Conservation (phyloP, 2,888 invertebrate genomes). For the Galerucella nymphaeae region DNA sequence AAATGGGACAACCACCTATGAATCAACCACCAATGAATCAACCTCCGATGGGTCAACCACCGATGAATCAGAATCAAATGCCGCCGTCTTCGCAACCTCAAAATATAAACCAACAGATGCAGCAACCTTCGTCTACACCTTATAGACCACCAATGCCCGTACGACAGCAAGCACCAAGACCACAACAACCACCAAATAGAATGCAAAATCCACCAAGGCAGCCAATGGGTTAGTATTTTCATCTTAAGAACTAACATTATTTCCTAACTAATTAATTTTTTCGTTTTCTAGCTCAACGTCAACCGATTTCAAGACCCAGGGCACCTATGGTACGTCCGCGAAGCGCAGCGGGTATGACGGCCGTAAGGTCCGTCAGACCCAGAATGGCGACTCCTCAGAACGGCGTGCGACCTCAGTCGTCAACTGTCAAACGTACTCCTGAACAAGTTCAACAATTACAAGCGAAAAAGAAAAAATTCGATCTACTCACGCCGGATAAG, state of each 20-base stretch:
- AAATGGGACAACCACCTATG: constrained; percentile 59
- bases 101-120: constrained; percentile 51
- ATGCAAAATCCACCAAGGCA: constrained; percentile 59
- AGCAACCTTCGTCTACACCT: constrained; percentile 39
- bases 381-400: constrained; percentile 48
- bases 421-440: constrained; percentile 53
- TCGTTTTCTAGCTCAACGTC: constrained; percentile 48
- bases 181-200: constrained; percentile 47
- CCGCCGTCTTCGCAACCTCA: constrained; percentile 48
- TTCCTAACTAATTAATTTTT: background rate
- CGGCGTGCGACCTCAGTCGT: constrained; percentile 44
- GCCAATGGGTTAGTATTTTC: constrained; percentile 45
- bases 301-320: constrained; percentile 45
- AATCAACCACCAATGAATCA: constrained; percentile 57
- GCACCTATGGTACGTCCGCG: constrained; percentile 54
- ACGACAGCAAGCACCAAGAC: constrained; percentile 51
- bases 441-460: constrained; percentile 63
- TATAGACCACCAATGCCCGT: constrained; percentile 41
- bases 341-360: constrained; percentile 48
- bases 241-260: background rate
- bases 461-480: constrained; percentile 69
- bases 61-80: constrained; percentile 42
- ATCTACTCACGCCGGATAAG: constrained; percentile 75
- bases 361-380: constrained; percentile 50
- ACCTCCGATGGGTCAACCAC: constrained; percentile 50